A percentile compares a stretch with the other conserved stretches of the same genome.
These are phyloP conservation scores for Lagopus leucura DNA, from an alignment of 2,113 vertebrate species.

Conservation along the genomic window DNA sequence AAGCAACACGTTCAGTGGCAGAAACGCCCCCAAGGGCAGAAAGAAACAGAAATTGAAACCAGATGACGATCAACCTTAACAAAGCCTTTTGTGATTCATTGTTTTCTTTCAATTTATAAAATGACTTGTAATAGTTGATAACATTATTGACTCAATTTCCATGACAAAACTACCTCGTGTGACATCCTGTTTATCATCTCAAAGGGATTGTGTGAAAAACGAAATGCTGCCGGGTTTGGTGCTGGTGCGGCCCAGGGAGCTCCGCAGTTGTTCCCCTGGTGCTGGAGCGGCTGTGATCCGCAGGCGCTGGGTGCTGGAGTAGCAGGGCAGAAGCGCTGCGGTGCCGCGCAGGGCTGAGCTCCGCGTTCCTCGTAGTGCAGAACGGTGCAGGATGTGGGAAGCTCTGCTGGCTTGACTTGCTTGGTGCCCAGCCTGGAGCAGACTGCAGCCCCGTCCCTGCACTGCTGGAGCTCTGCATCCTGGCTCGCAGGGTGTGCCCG, in stretches of 20 bases:
- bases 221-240: constrained; percentile 71
- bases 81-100: constrained; percentile 76
- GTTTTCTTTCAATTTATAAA: constrained; percentile 78
- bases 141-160: constrained; percentile 87
- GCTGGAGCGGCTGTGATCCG: too few species aligned
- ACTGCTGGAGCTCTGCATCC: fast-evolving
- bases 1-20: constrained; percentile 47
- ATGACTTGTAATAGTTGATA: constrained; percentile 83
- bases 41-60: constrained; percentile 67
- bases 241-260: not conserved
- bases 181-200: constrained; percentile 84
- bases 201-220: constrained; percentile 79
- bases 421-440: not conserved
- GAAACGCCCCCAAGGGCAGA: constrained; percentile 58
- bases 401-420: not conserved
- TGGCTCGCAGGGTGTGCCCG: not conserved
- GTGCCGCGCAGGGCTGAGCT: not conserved
- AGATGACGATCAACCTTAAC: constrained; percentile 62
- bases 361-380: fast-evolving
- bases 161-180: constrained; percentile 93
- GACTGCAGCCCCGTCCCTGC: not conserved
- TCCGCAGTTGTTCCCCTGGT: not conserved
- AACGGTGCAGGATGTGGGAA: fast-evolving
- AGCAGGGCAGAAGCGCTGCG: fast-evolving
- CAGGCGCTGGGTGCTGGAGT: not conserved